A percentile compares a stretch with the other conserved stretches of the same genome.
phyloP scores from a whole-genome alignment of 2,113 vertebrate genomes.

The Channa maculata region DNA sequence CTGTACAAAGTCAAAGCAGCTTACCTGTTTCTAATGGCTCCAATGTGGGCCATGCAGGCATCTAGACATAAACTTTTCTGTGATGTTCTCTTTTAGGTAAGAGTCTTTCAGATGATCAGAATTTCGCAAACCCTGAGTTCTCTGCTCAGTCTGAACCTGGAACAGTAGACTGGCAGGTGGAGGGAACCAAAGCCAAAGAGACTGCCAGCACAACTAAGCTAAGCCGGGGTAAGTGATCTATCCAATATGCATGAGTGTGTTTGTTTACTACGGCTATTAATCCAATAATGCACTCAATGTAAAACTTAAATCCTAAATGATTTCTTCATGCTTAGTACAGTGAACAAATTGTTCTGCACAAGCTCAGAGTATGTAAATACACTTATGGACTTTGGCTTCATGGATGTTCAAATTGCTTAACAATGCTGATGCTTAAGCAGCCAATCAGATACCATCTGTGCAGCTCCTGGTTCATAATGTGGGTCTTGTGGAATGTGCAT shows the following conservation, averaged over 20 bases:
- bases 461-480: constrained; percentile 66
- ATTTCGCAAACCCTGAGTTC: constrained; percentile 63
- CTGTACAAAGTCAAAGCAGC: neutral
- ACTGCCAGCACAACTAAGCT: constrained; percentile 61
- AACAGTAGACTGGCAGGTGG: constrained; percentile 73
- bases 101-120: constrained; percentile 81
- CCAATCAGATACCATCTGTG: constrained; percentile 60
- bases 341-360: neutral
- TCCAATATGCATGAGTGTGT: constrained; percentile 38
- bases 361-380: neutral
- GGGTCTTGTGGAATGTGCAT: constrained; percentile 68
- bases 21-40: too few species aligned
- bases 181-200: constrained; percentile 61
- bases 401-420: constrained; percentile 70
- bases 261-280: constrained; percentile 23
- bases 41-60: too few species aligned
- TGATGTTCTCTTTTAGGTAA: constrained; percentile 76
- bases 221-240: constrained; percentile 69
- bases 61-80: constrained; percentile 23
- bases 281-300: constrained; percentile 8
- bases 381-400: constrained; percentile 18
- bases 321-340: neutral
- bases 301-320: constrained; percentile 21
- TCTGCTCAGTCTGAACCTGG: constrained; percentile 74
- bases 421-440: constrained; percentile 39